Percentiles rank a stretch among this genome's conserved stretches.
Conservation (phyloP, 2,888 invertebrate genomes). For the Cylindroiulus punctatus region DNA sequence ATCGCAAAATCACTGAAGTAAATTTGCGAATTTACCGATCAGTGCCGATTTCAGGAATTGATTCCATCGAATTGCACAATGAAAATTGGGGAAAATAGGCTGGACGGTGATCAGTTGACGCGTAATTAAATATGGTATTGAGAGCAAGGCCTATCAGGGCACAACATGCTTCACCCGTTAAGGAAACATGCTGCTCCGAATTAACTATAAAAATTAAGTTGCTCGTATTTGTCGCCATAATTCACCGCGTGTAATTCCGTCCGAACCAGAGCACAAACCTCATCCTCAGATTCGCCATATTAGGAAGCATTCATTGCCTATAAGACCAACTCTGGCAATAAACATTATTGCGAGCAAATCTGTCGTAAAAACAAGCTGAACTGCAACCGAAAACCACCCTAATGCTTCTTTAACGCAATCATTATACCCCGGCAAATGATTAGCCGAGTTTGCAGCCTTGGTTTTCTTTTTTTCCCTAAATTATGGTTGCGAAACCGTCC, state of each 20-base stretch:
- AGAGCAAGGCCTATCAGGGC: neutral
- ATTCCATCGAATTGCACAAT: neutral
- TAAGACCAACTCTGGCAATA: constrained; percentile 38
- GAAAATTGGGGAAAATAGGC: neutral
- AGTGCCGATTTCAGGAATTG: neutral
- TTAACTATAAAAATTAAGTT: constrained; percentile 38
- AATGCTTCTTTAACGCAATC: constrained; percentile 42
- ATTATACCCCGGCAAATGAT: constrained; percentile 31
- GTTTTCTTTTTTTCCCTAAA: neutral
- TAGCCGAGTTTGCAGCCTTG: constrained; percentile 12
- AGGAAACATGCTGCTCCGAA: constrained; percentile 21
- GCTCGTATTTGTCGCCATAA: constrained; percentile 29
- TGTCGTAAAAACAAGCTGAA: constrained; percentile 11
- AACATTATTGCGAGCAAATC: constrained; percentile 30
- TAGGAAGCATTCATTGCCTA: constrained; percentile 38
- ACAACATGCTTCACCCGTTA: neutral
- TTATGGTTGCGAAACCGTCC: neutral
- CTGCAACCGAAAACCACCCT: constrained; percentile 34
- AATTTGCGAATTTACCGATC: neutral
- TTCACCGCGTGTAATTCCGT: constrained; percentile 33
- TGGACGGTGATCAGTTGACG: neutral
- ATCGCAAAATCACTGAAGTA: no score
- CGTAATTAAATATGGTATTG: neutral
- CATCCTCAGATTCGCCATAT: constrained; percentile 34
- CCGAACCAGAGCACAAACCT: constrained; percentile 33